These are phyloP conservation scores for Callionymus lyra DNA, from an alignment of 2,113 vertebrate species.

Conservation along the genomic window DNA sequence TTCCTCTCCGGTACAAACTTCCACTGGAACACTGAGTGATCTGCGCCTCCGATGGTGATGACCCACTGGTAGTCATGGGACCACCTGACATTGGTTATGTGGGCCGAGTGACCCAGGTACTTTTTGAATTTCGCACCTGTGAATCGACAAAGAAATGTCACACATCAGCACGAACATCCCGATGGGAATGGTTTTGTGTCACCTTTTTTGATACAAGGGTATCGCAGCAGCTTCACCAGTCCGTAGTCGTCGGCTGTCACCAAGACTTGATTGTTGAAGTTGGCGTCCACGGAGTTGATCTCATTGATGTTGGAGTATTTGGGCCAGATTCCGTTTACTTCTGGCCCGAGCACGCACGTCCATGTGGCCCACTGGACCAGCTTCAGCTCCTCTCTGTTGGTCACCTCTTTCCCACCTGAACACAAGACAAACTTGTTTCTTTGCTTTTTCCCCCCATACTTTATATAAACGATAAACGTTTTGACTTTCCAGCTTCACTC, in stretches of 20 bases:
- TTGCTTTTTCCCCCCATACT: neutral
- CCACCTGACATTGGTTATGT: conserved; percentile 93
- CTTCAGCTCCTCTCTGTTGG: conserved; percentile 90
- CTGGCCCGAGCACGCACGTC: conserved; percentile 89
- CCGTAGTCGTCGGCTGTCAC: conserved; percentile 96
- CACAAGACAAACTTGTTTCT: conserved; percentile 23
- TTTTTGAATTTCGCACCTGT: conserved; percentile 95
- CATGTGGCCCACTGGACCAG: conserved; percentile 88
- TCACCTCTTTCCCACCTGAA: conserved; percentile 91
- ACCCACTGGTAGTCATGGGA: conserved; percentile 98
- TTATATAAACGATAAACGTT: neutral
- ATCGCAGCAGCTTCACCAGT: conserved; percentile 90
- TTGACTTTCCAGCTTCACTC: too few species aligned
- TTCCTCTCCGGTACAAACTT: conserved; percentile 94
- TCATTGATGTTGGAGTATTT: conserved; percentile 93
- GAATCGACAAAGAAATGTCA: conserved; percentile 34
- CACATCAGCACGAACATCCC: neutral
- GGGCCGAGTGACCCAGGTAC: conserved; percentile 95
- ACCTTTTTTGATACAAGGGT: conserved; percentile 95
- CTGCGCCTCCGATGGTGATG: conserved; percentile 92
- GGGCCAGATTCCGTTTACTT: conserved; percentile 96
- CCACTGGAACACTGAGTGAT: conserved; percentile 99
- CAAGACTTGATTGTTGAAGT: conserved; percentile 90
- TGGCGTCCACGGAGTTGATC: conserved; percentile 94
- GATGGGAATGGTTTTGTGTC: conserved; percentile 5